Evolutionary conservation across 2,113 vertebrate genomes (phyloP), one percentile per base, ranked within the genome.

Genomic region (Edolisoma coerulescens): DNA sequence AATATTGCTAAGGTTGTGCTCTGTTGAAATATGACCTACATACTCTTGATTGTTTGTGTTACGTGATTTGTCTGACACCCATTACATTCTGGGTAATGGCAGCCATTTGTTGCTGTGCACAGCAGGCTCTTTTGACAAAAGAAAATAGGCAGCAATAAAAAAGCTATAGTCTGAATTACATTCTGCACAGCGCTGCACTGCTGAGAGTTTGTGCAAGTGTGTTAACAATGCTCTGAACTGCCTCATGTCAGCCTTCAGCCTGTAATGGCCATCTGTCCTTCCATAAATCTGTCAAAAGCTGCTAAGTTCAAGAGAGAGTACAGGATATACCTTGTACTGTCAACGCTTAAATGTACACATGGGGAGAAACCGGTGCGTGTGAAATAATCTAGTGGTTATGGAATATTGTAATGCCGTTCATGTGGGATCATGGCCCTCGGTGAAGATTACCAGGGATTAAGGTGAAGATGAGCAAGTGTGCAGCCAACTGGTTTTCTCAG

Each of bases 191-290:
- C 63, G 95, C 98, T 97, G 98, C 97, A 95, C 96, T 97, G 98
- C 98, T 96, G 98, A 98, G 98, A 98, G 98, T 99, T 99, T 99
- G 98, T 99, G 99, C 97, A 98, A 99, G 98, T 99, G 99, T 99
- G 98, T 99, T 99, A 99, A 99, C 99, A 99, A 98, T 98, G 98
- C 98, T 98, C 98, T 98, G 99, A 99, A 99, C 98, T 98, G 98
- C 98, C 98, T 99, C 98, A 99, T 99, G 99, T 99, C 99, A 99
- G 99, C 98, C 98, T 98, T 98, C 98, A 98, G 98, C 98, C 98
- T 98, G 97, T 98, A 99, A 99, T 98, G 98, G 98, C 99, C 99
- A 99, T 99, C 99, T 99, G 99, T 98, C 98, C 98, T 98, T 98
- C 96, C 98, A 98, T 99, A 99, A 99, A 99, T 99, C 98, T 99